Percentiles rank a stretch among this genome's conserved stretches.
Evolutionary conservation across 2,113 vertebrate genomes (phyloP).

Genomic region (Pluvianellus socialis): DNA sequence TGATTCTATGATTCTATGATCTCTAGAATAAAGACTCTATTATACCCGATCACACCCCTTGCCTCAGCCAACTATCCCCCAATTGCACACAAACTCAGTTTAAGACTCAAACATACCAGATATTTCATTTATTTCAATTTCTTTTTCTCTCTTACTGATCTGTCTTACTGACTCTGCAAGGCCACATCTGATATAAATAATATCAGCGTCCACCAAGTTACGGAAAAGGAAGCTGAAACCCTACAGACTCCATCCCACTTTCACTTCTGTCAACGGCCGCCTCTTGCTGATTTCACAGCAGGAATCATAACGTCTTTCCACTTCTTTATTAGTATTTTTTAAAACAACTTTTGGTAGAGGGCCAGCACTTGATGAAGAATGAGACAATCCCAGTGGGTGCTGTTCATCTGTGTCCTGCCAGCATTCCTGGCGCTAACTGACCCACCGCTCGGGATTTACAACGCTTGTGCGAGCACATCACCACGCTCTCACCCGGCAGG

Average conservation of each 20-base stretch:
- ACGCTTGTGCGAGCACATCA: rapidly evolving
- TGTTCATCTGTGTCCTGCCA: not conserved
- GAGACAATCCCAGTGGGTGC: not conserved
- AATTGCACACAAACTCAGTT: not conserved
- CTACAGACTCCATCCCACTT: not conserved
- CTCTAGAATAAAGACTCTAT: not conserved
- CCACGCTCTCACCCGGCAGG: rapidly evolving
- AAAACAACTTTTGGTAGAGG: not conserved
- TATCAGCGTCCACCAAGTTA: not conserved
- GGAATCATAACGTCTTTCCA: not conserved
- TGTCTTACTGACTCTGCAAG: not conserved
- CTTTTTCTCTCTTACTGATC: not conserved
- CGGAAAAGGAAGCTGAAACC: not conserved
- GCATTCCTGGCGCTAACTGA: not conserved
- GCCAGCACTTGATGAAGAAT: not conserved
- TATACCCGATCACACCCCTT: not conserved
- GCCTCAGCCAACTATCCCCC: not conserved
- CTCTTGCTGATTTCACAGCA: slow-evolving; percentile 3
- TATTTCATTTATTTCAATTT: not conserved
- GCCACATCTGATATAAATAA: slow-evolving; percentile 12
- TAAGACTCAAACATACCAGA: not conserved
- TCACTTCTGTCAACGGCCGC: not conserved
- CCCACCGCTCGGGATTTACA: not conserved
- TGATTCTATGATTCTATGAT: too few species aligned
- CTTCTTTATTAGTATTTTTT: not conserved